Evolutionary conservation across 23 tunicate species (phyloP).

Genomic region (Styela plicata): DNA sequence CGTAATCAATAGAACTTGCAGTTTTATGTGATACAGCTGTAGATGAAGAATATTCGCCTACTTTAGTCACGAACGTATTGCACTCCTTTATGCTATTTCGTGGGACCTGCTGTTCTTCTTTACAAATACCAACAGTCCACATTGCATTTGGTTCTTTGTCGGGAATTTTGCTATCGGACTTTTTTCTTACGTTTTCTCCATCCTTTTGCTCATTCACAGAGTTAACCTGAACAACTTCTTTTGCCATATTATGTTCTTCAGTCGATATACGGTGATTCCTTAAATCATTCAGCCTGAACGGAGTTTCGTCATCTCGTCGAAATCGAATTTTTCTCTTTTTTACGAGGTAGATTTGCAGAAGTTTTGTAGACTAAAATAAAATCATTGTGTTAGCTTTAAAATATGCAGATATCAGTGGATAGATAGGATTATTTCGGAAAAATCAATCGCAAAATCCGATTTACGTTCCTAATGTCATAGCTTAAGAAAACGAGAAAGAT

Average conservation of each 20-base stretch:
- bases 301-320: neutral
- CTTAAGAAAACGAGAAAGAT: too few relatives aligned
- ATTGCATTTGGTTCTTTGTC: neutral
- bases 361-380: constrained; percentile 31
- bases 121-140: neutral
- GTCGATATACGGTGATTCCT: neutral
- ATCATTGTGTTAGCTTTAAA: neutral
- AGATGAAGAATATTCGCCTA: neutral
- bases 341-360: constrained; percentile 37
- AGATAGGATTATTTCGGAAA: neutral
- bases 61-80: neutral
- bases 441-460: neutral
- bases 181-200: neutral
- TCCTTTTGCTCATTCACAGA: neutral
- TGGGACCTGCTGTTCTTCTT: neutral
- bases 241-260: neutral
- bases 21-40: neutral
- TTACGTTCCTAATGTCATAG: neutral
- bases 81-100: neutral
- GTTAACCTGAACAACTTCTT: neutral
- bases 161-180: neutral
- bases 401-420: neutral
- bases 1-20: neutral
- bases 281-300: neutral
- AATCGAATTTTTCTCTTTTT: constrained; percentile 30